Percentiles rank a stretch among this genome's conserved stretches.
Evolutionary conservation across 2,113 vertebrate genomes (phyloP).

Genomic region (Monopterus albus): DNA sequence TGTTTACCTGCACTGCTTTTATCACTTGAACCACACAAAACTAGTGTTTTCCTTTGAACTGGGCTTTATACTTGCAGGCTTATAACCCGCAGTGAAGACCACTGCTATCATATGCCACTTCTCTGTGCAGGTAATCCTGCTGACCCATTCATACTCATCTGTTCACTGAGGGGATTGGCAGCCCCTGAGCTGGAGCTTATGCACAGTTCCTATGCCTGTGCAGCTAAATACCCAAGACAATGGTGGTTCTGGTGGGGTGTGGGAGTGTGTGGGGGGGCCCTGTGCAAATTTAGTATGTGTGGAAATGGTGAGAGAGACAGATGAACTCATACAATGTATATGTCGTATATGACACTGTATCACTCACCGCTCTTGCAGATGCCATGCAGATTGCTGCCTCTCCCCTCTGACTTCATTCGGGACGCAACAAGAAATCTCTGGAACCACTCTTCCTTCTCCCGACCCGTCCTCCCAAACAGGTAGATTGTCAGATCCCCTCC

Average conservation of each 20-base stretch:
- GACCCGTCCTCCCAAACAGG: conserved; percentile 95
- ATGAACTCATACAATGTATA: neutral
- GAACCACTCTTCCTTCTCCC: conserved; percentile 99
- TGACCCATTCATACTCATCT: conserved; percentile 74
- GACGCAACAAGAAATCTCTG: conserved; percentile 90
- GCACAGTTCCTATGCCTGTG: conserved; percentile 66
- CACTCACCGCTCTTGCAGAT: conserved; percentile 86
- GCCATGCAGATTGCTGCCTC: conserved; percentile 78
- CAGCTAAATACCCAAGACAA: conserved; percentile 49
- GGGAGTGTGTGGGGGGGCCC: neutral
- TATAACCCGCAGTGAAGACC: conserved; percentile 50
- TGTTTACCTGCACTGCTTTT: conserved; percentile 22
- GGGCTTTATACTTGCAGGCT: conserved; percentile 42
- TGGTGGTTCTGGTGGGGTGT: conserved; percentile 12
- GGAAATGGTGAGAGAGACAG: neutral
- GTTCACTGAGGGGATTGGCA: conserved; percentile 66
- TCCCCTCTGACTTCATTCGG: conserved; percentile 85
- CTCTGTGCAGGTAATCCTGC: conserved; percentile 73
- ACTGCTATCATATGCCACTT: conserved; percentile 55
- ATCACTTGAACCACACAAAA: conserved; percentile 27
- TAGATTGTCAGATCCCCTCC: conserved; percentile 90
- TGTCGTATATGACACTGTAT: neutral
- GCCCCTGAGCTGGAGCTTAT: conserved; percentile 65
- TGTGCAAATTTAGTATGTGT: conserved; percentile 3
- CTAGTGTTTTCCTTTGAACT: conserved; percentile 42